Percentiles rank a stretch among this genome's conserved stretches.
phyloP scores from a whole-genome alignment of 2,888 invertebrate genomes.

The Dendrolimus houi region DNA sequence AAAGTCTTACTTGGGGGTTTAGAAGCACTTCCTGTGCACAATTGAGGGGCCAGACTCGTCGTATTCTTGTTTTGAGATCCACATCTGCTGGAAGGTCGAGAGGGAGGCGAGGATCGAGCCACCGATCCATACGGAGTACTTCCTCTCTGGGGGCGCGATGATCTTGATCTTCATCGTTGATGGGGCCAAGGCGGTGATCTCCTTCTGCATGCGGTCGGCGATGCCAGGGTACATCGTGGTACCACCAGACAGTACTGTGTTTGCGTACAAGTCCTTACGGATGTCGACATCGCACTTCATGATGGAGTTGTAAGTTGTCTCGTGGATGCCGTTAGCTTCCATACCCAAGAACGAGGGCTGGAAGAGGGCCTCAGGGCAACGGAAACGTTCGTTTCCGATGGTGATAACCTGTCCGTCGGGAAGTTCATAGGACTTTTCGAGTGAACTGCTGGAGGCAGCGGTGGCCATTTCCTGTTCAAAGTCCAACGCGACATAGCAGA shows the following conservation, averaged over 20 bases:
- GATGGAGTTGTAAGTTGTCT: conserved; percentile 96
- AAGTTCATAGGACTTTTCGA: conserved; percentile 97
- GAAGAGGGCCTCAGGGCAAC: conserved; percentile 96
- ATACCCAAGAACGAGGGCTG: conserved; percentile 95
- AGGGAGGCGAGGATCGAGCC: conserved; percentile 94
- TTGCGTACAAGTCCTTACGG: conserved; percentile 97
- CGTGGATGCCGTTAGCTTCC: conserved; percentile 93
- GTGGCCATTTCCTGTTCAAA: conserved; percentile 96
- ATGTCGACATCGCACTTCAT: conserved; percentile 99
- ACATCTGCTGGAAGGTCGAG: conserved; percentile 97
- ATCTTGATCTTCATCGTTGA: conserved; percentile 97
- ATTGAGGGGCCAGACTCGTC: conserved; percentile 97
- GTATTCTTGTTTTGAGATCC: conserved; percentile 98
- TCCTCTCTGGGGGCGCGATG: conserved; percentile 95
- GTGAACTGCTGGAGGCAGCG: conserved; percentile 92
- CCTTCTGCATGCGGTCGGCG: conserved; percentile 96
- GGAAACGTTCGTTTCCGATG: conserved; percentile 96
- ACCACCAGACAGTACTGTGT: conserved; percentile 95
- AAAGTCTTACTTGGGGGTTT: conserved; percentile 60
- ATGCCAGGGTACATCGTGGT: conserved; percentile 98
- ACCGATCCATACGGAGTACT: conserved; percentile 97
- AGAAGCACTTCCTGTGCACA: conserved; percentile 94
- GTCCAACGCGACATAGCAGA: conserved; percentile 92
- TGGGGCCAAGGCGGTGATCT: conserved; percentile 93
- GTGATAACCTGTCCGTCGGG: conserved; percentile 96